Base-by-base conservation (phyloP, 2,113 vertebrate species). In the Chamaetylas fuelleborni region DNA sequence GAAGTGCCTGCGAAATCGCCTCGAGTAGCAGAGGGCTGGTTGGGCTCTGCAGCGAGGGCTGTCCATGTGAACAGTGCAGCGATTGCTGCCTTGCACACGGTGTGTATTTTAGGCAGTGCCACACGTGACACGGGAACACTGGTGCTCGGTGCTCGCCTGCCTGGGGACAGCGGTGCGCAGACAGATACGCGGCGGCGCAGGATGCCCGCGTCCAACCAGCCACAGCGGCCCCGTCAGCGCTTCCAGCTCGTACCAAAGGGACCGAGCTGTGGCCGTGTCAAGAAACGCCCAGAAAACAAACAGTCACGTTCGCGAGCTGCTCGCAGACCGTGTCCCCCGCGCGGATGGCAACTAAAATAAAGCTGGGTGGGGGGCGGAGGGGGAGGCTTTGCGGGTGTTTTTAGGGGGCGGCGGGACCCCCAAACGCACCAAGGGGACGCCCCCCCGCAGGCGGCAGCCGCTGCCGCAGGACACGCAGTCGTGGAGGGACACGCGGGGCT, bases 231-330 rank as follows among this genome's bases (percentile, higher is more conserved):
- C 62, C 48, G 33, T 4, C 34, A 43, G 29, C 14, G 40, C 60
- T 20, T 73, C 51, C 74, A 76, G 58, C 71, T 33, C n/a, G 5
- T 29, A 48, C 91, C 60, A 48, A 80, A 57, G 40, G 57, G 66
- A 88, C 62, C 26, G 79, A 91, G 76, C 94, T 22, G 91, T 8
- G 74, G 66, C 88, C 50, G 31, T 54, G 72, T 50, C 83, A 62
- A 89, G 67, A 60, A 90, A 95, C 91, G 64, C 83, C 89, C 86
- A 57, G 82, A 95, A 88, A 74, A 69, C 84, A 88, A 95, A 91
- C 60, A 93, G 74, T 67, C 86, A 80, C 62, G 61, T 96, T 82
- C 34, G 26, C 14, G 62, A 90, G 82, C 85, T 79, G 88, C 69
- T 84, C 4, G 73, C 53, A 90, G 79, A 58, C 82, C 48, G 38